Conservation (phyloP, 2,797 vertebrate species). For the Euphonia xanthogaster region DNA sequence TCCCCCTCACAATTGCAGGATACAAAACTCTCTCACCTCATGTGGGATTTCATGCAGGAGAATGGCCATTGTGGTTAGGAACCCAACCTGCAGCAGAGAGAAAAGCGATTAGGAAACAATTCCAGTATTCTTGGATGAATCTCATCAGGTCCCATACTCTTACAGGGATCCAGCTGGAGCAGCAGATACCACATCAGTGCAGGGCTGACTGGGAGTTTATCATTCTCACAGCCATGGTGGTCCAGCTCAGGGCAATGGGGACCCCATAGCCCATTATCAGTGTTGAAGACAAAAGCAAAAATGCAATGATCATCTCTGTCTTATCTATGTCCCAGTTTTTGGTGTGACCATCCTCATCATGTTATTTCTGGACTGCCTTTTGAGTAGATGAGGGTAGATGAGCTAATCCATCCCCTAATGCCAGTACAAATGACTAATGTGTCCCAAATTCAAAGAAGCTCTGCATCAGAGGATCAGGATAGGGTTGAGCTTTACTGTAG, state of each 20-base stretch:
- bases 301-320: not conserved
- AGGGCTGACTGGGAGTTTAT: not conserved
- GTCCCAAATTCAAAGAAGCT: not conserved
- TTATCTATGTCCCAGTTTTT: not conserved
- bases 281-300: not conserved
- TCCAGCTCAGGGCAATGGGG: not conserved
- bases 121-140: not conserved
- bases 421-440: not conserved
- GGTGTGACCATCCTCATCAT: not conserved
- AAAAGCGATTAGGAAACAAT: not conserved
- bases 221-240: not conserved
- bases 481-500: not conserved
- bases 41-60: conserved; percentile 98
- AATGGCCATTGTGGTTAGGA: conserved; percentile 94
- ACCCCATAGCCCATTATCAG: not conserved
- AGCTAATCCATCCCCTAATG: not conserved
- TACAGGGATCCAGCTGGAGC: not conserved
- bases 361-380: not conserved
- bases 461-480: not conserved
- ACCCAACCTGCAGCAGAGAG: conserved; percentile 84
- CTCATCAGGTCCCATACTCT: not conserved
- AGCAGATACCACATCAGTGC: not conserved
- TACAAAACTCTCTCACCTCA: conserved; percentile 82
- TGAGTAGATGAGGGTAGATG: not conserved
- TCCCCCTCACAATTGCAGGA: not conserved